These are phyloP conservation scores for Vespertilio murinus DNA, from an alignment of 2,797 vertebrate genomes.

Conservation along the genomic window DNA sequence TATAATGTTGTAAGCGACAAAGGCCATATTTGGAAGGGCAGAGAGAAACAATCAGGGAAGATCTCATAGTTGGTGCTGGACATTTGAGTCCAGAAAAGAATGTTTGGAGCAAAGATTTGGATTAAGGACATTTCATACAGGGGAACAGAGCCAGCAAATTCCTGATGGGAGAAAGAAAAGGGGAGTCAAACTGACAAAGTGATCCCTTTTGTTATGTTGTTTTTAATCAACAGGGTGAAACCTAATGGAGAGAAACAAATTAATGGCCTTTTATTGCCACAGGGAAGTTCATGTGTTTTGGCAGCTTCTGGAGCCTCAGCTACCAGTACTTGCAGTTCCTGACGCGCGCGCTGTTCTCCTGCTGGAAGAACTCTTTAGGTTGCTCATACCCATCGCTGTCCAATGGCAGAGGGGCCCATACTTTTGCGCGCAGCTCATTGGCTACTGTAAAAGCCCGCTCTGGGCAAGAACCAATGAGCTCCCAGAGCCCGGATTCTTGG, in stretches of 20 bases:
- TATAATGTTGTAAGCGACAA: neutral
- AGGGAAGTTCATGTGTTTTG: neutral
- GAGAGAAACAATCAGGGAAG: neutral
- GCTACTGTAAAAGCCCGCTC: slow-evolving; percentile 72
- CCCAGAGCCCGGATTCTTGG: neutral
- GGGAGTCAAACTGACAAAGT: neutral
- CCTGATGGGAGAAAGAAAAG: neutral
- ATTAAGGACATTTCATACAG: neutral
- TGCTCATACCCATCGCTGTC: neutral
- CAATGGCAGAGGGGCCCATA: slow-evolving; percentile 22
- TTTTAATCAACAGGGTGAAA: slow-evolving; percentile 32
- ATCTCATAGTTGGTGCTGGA: neutral
- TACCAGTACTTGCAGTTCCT: neutral
- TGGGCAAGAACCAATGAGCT: slow-evolving; percentile 37
- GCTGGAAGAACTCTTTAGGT: too few species aligned
- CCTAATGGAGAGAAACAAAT: neutral
- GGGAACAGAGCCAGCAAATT: neutral
- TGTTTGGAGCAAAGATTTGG: neutral
- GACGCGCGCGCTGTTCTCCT: accelerated
- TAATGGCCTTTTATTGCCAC: neutral
- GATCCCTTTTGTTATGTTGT: neutral
- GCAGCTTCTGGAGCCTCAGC: neutral
- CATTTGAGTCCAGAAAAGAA: neutral
- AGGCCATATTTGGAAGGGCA: neutral
- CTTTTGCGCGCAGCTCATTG: slow-evolving; percentile 30